phyloP scores from a whole-genome alignment of 2,888 invertebrate genomes.

The Cosmia trapezina region DNA sequence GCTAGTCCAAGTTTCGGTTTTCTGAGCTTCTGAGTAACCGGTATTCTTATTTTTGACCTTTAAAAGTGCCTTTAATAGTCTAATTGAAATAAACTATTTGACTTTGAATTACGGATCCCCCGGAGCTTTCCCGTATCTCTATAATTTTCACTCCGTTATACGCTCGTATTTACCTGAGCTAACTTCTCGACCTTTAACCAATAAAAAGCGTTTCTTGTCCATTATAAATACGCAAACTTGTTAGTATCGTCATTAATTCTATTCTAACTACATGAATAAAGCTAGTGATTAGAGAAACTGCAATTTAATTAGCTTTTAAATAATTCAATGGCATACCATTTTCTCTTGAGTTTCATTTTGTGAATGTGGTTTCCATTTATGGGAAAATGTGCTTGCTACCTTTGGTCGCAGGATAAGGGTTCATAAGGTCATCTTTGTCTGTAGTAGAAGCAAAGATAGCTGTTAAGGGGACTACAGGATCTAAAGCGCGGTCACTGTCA shows the following conservation, averaged over 20 bases:
- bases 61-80: too few species aligned
- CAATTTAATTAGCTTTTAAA: constrained; percentile 24
- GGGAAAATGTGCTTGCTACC: not conserved
- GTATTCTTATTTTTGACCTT: too few species aligned
- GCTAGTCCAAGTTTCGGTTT: not conserved
- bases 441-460: not conserved
- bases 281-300: constrained; percentile 7
- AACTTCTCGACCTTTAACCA: not conserved
- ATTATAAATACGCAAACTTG: constrained; percentile 8
- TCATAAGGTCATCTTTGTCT: not conserved
- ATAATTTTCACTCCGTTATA: too few species aligned
- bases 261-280: constrained; percentile 1
- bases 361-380: constrained; percentile 6
- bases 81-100: too few species aligned
- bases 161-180: too few species aligned
- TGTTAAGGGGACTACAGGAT: not conserved
- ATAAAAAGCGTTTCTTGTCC: constrained; percentile 20
- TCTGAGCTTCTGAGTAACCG: not conserved
- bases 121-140: too few species aligned
- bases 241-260: constrained; percentile 18
- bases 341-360: constrained; percentile 35
- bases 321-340: constrained; percentile 19
- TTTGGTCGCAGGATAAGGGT: not conserved
- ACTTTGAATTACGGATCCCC: too few species aligned
- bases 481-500: too few species aligned